A percentile compares a stretch with the other conserved stretches of the same genome.
phyloP scores from a whole-genome alignment of 2,113 vertebrate species.

The Brienomyrus longianalis region DNA sequence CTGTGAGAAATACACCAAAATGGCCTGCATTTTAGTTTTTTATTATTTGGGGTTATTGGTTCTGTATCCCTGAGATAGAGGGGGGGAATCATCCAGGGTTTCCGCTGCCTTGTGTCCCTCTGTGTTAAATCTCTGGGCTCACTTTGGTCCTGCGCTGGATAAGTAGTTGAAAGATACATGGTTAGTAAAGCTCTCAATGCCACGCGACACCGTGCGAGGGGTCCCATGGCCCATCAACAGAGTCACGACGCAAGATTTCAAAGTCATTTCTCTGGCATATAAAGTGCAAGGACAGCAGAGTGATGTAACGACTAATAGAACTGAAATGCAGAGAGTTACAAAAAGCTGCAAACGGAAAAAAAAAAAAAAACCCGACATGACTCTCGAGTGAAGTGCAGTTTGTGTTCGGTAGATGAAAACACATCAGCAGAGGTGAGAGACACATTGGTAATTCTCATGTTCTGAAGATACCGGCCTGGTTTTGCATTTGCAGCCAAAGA shows the following conservation, averaged over 20 bases:
- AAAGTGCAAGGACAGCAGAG: background rate
- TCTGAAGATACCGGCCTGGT: background rate
- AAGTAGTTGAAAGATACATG: background rate
- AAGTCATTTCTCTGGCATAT: background rate
- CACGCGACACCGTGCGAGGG: no score
- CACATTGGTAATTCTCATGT: background rate
- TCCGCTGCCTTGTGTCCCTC: background rate
- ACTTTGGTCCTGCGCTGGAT: background rate
- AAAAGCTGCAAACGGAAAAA: background rate
- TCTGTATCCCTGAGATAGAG: background rate
- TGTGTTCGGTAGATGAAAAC: background rate
- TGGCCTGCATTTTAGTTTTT: background rate
- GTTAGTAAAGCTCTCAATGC: background rate
- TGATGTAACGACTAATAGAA: background rate
- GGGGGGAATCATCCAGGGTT: background rate
- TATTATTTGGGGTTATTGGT: background rate
- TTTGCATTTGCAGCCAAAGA: background rate
- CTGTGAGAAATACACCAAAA: background rate
- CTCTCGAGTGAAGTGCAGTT: background rate
- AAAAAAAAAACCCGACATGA: background rate
- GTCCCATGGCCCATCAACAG: background rate
- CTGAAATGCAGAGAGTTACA: background rate
- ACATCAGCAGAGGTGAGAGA: background rate
- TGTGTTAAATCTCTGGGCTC: background rate
- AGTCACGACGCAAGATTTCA: background rate